These are phyloP conservation scores for Synanthedon tipuliformis DNA, from an alignment of 2,888 invertebrate species.

Conservation along the genomic window DNA sequence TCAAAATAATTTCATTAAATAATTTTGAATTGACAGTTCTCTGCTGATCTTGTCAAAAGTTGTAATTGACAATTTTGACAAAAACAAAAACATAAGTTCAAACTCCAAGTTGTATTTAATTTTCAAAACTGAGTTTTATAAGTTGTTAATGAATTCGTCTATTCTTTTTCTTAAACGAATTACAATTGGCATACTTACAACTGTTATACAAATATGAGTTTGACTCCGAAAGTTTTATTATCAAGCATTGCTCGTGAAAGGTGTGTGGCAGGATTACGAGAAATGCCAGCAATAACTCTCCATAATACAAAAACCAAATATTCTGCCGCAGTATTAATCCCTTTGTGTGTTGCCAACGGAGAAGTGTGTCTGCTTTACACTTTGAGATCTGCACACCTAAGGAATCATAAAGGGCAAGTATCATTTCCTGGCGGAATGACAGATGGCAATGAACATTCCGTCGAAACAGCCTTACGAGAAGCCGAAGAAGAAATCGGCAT, in stretches of 20 bases:
- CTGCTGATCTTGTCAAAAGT: too few relatives aligned
- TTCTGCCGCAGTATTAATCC: constrained; percentile 85
- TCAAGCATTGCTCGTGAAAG: constrained; percentile 64
- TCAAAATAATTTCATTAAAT: too few relatives aligned
- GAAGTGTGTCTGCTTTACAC: constrained; percentile 86
- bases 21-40: too few relatives aligned
- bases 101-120: too few relatives aligned
- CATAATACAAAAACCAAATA: constrained; percentile 26
- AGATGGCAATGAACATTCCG: constrained; percentile 72
- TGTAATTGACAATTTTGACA: too few relatives aligned
- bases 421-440: constrained; percentile 88
- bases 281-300: constrained; percentile 60
- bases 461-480: constrained; percentile 86
- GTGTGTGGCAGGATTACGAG: constrained; percentile 70
- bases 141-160: too few relatives aligned
- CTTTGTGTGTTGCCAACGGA: constrained; percentile 77
- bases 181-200: too few relatives aligned
- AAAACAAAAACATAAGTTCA: too few relatives aligned
- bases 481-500: constrained; percentile 90
- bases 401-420: constrained; percentile 84
- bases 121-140: too few relatives aligned
- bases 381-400: constrained; percentile 78
- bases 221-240: constrained; percentile 52
- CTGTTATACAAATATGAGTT: constrained; percentile 23
- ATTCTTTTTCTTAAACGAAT: too few relatives aligned